Evolutionary conservation across 2,797 vertebrate genomes (phyloP).

Genomic region (Cheirogaleus major): DNA sequence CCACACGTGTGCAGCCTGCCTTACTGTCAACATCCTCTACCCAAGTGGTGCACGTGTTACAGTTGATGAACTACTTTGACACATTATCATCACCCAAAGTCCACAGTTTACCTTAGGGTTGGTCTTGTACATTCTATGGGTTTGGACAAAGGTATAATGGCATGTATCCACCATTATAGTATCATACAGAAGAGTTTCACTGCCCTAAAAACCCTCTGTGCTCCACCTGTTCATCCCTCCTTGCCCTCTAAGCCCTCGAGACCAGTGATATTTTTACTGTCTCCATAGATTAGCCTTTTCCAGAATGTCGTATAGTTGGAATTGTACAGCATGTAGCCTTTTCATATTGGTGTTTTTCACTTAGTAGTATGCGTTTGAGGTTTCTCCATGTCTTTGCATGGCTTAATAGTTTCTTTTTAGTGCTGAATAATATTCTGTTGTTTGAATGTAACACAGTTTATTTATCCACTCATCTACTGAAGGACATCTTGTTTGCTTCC

Average conservation of each 20-base stretch:
- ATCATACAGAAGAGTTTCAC: background rate
- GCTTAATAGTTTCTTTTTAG: background rate
- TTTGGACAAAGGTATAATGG: background rate
- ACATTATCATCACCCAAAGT: too few relatives aligned
- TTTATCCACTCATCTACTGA: background rate
- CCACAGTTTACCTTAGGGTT: background rate
- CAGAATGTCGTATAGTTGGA: background rate
- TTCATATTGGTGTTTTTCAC: background rate
- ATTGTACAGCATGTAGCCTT: background rate
- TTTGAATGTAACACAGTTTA: background rate
- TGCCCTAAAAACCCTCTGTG: background rate
- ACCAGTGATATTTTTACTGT: background rate
- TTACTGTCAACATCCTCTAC: background rate
- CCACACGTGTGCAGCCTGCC: too few relatives aligned
- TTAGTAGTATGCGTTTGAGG: background rate
- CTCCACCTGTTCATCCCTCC: too few relatives aligned
- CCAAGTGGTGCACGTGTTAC: background rate
- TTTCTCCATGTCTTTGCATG: background rate
- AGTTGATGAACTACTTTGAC: background rate
- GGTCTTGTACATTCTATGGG: background rate
- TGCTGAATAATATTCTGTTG: background rate
- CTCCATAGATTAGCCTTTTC: background rate
- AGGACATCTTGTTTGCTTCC: background rate
- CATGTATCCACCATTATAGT: background rate
- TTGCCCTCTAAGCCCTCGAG: too few relatives aligned